Evolutionary conservation across 2,888 invertebrate genomes (phyloP), one percentile per base, ranked within the genome.

Genomic region (Ischnura elegans): DNA sequence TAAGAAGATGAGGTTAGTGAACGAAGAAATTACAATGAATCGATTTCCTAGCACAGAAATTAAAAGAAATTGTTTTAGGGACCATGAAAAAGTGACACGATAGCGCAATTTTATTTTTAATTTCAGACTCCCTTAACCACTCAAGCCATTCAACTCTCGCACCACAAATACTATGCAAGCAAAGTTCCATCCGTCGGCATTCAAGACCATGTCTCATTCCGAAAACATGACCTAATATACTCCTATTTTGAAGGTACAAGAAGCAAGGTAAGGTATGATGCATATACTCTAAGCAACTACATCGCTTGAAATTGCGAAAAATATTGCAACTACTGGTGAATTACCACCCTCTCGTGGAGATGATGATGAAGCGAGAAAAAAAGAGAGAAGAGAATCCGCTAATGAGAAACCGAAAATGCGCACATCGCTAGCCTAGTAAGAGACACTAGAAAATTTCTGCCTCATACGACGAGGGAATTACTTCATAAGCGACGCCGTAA

Each of bases 341-440:
- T 76, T 36, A 2, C 13, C 29, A 36, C 61, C 61, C 25, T 13
- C n/a, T n/a, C n/a, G n/a, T n/a, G n/a, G n/a, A n/a, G n/a, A n/a
- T n/a, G n/a, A n/a, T n/a, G n/a, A n/a, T n/a, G n/a, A n/a, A n/a
- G n/a, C 13, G 76, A 76, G 25, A 10, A 76, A 76, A 76, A 76
- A n/a, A 76, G 8, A 5, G 36, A n/a, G 36, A 76, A 29, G 36
- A 10, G 36, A 29, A 13, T 13, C 76, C 76, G 36, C 76, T 76
- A 76, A 76, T 76, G 76, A 76, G 76, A 76, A 76, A 76, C 29
- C 76, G 76, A 76, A 76, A 76, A 76, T 36, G 61, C 76, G 25
- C 36, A 36, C 29, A 36, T 36, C 76, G 29, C 36, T 36, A 29
- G 4, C 76, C 76, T 61, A 61, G 13, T n/a, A 25, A 19, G 61